Evolutionary conservation across 2,888 invertebrate genomes (phyloP), one percentile per base, ranked within the genome.

Genomic region (Asteroscopus sphinx): DNA sequence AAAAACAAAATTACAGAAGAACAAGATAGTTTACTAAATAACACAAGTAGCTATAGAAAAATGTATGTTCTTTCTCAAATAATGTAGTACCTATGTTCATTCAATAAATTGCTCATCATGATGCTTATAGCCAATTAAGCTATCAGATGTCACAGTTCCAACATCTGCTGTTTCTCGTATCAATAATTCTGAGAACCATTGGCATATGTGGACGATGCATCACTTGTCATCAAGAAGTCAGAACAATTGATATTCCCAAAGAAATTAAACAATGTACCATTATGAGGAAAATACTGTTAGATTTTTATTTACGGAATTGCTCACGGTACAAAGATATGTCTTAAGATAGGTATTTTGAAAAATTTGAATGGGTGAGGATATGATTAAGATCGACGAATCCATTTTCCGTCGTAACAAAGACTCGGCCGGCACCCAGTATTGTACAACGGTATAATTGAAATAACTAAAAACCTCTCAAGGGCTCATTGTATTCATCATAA

Each of bases 141-240:
- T 21, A 12, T 32, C 32, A 12, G 7, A 33, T 33, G 21, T 54
- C 15, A 7, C 21, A 25, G 8, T 48, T 30, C 44, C 28, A 46
- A 42, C 47, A 39, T 49, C 37, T 68, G 68, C 26, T 30, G 12
- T 33, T 32, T 44, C 17, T 21, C 45, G 44, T 68, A 44, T 44
- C 49, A 36, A 44, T 66, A 36, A 44, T 66, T 68, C 66, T n/a
- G 39, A 47, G 64, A 66, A 49, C 28, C 6, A 62, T 49, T 65
- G 35, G 44, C 40, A 36, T 39, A 30, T 35, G 25, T 26, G 28
- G 25, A 26, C 41, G 30, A 36, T 33, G 54, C 40, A 61, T 48
- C 16, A 48, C 9, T 40, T 11, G 28, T 16, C 37, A 51, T 28
- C 56, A 51, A 42, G 59, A 59, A 48, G 37, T 46, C 46, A 55